phyloP scores from a whole-genome alignment of 2,888 invertebrate genomes.

The Watsonalla binaria region DNA sequence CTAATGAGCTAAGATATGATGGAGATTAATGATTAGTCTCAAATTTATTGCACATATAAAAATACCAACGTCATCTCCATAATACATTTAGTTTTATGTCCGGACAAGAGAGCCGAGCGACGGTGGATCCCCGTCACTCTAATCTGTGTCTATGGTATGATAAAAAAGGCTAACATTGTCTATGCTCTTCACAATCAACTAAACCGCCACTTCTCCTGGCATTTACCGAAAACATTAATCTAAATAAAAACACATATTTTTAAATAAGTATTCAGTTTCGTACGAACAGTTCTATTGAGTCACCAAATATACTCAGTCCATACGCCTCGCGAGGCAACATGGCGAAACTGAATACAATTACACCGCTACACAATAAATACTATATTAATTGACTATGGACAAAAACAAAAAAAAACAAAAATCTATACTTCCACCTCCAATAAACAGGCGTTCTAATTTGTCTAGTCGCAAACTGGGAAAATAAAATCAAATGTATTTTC shows the following conservation, averaged over 20 bases:
- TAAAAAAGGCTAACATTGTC: slow-evolving; percentile 33
- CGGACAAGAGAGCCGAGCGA: slow-evolving; percentile 32
- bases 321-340: slow-evolving; percentile 9
- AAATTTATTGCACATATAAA: slow-evolving; percentile 75
- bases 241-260: slow-evolving; percentile 36
- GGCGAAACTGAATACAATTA: slow-evolving; percentile 38
- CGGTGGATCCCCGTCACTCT: slow-evolving; percentile 20
- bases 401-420: slow-evolving; percentile 35
- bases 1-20: slow-evolving; percentile 76
- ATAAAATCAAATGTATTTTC: slow-evolving; percentile 43
- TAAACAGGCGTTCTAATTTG: slow-evolving; percentile 11
- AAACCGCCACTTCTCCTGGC: slow-evolving; percentile 46
- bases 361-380: slow-evolving; percentile 46
- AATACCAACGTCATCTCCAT: slow-evolving; percentile 51
- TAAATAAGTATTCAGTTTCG: slow-evolving; percentile 38
- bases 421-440: slow-evolving; percentile 20
- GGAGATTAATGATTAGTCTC: slow-evolving; percentile 50
- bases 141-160: slow-evolving; percentile 41
- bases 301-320: slow-evolving; percentile 6
- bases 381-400: slow-evolving; percentile 50
- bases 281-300: slow-evolving; percentile 9
- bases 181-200: slow-evolving; percentile 37
- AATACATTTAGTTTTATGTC: slow-evolving; percentile 20
- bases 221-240: slow-evolving; percentile 26
- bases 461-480: slow-evolving; percentile 34